Evolutionary conservation across 2,888 invertebrate genomes (phyloP).

Genomic region (Phytoseiulus persimilis): DNA sequence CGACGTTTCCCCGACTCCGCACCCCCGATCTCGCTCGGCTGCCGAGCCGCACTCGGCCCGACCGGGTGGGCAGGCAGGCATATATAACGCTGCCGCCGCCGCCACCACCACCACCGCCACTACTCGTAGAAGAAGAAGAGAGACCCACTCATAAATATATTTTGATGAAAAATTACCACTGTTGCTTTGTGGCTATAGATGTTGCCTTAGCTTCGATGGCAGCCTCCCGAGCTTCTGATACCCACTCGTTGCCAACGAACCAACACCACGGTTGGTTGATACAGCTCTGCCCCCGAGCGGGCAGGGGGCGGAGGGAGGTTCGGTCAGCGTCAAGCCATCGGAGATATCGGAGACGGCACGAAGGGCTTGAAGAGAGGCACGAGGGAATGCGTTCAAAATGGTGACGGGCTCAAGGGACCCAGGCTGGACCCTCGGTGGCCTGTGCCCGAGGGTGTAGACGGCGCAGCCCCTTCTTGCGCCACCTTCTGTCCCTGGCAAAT

Average conservation of each 20-base stretch:
- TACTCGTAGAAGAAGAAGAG: constrained; percentile 8
- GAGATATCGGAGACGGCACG: neutral
- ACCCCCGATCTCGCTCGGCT: neutral
- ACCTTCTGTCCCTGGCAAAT: neutral
- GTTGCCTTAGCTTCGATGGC: neutral
- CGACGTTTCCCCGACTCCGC: neutral
- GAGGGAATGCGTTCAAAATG: too few species aligned
- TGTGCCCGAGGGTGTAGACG: neutral
- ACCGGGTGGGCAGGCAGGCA: neutral
- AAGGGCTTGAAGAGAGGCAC: neutral
- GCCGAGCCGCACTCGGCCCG: neutral
- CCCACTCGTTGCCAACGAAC: neutral
- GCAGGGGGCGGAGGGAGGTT: neutral
- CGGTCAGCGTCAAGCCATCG: neutral
- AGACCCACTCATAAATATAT: constrained; percentile 38
- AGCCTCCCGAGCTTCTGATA: neutral
- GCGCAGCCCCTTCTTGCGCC: neutral
- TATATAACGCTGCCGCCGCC: neutral
- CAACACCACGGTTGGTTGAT: neutral
- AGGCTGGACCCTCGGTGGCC: neutral
- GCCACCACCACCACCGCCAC: neutral
- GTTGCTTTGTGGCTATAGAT: constrained; percentile 38
- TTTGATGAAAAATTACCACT: constrained; percentile 39
- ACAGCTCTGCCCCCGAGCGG: neutral
- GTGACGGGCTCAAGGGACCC: neutral